Base-by-base conservation (phyloP, 2,113 vertebrate species). In the Leuciscus idus region DNA sequence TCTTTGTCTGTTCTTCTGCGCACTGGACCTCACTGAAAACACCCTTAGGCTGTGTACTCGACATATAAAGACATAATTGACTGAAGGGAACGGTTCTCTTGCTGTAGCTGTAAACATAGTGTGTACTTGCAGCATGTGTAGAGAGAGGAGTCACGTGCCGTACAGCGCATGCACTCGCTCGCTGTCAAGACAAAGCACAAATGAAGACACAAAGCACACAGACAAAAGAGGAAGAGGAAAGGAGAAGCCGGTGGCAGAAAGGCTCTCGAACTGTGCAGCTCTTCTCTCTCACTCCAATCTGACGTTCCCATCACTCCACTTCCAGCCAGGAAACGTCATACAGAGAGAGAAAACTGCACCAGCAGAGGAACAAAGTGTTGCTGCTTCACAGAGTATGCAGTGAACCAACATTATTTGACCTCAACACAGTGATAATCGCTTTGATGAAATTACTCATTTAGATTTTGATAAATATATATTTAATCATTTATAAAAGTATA, bases 181-280 rank as follows among this genome's bases (percentile, higher is more conserved):
- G 2, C 19, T 9, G 23, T 80, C 77, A 36, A 39, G 33, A 70
- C 66, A 74, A n/a, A 85, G 33, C 75, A 77, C 61, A 79, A 28
- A 62, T 17, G 17, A 55, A 36, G 46, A 62, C 23, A 82, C 52
- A 75, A 61, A 68, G 30, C 28, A 28, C 52, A 84, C 33, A 64
- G 43, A 66, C 64, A 55, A 83, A 72, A 66, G 43, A 83, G 64
- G 43, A 57, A 70, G 66, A 70, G 64, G 66, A 83, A 66, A 36
- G 17, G 48, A 72, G 64, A 73, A 73, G 64, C 48, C 5, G 48
- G 30, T 4, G 26, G 46, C 9, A 83, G 81, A 70, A 43, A 26
- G 81, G 57, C 23, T 76, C 61, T n/a, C 36, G 64, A 46, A n/a
- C 26, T 21, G 28, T 36, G 46, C 73, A 4, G 68, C 36, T 74